Base-by-base conservation (phyloP, 2,113 vertebrate genomes). In the Heterotis niloticus region DNA sequence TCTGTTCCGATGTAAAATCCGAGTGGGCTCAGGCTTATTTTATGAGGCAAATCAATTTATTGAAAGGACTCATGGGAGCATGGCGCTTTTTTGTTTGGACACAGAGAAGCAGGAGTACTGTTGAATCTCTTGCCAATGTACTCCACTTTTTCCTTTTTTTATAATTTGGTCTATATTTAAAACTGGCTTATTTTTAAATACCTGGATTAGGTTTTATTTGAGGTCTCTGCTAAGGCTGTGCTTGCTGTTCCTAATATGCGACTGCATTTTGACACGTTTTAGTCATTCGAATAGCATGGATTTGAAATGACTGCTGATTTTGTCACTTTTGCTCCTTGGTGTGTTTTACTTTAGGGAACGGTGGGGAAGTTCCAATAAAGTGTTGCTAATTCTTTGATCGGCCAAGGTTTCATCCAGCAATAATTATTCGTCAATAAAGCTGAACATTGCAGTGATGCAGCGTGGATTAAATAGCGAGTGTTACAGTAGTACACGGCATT, bases 1-100 rank as follows among this genome's bases (percentile, higher is more conserved):
- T 71, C 69, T 51, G 69, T 52, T 51, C 54, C 77, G 59, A 12
- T 78, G 67, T 70, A 56, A 59, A 71, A 57, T 70, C 16, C 60
- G 52, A 78, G 64, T 78, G 66, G 54, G 26, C 23, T 69, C 77
- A 10, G 66, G 5, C 54, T 57, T 60, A 23, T 54, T 71, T 56
- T 29, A 17, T 66, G 10, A 71, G 16, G 44, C 69, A 54, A 65
- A 24, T 77, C 75, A 10, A 44, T 77, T 67, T 24, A 78, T 68
- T 68, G 23, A 78, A 68, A 78, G 18, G 64, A 68, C 18, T 70
- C 28, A 60, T 18, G 14, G 24, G 24, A 59, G 28, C 16, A 17
- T 29, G 24, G 10, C 13, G 70, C 24, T 20, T 67, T 56, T 28
- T 24, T 66, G 16, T 57, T n/a, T 20, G 52, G 44, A 51, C 29